Evolutionary conservation across 2,113 vertebrate species (phyloP).

Genomic region (Polypterus bichir): DNA sequence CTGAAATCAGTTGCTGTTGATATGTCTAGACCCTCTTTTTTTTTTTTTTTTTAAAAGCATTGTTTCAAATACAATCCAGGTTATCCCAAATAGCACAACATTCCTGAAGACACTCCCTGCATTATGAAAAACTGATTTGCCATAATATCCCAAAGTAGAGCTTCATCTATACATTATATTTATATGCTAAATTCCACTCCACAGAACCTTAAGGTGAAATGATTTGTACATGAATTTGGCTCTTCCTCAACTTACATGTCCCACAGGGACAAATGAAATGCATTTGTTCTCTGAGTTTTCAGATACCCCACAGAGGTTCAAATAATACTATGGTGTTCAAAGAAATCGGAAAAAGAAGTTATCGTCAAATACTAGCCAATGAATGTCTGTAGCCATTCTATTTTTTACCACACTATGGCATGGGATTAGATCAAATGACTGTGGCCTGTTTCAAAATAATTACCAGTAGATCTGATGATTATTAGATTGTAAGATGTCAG

Average conservation of each 20-base stretch:
- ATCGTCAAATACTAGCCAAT: slow-evolving; percentile 15
- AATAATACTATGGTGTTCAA: slow-evolving; percentile 42
- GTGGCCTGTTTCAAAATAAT: slow-evolving; percentile 54
- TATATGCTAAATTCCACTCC: slow-evolving; percentile 6
- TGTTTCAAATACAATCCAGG: too few relatives aligned
- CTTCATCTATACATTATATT: slow-evolving; percentile 26
- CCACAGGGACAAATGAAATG: slow-evolving; percentile 78
- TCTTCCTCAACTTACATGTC: slow-evolving; percentile 47
- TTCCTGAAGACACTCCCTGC: too few relatives aligned
- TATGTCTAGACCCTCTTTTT: too few relatives aligned
- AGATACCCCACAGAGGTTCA: slow-evolving; percentile 36
- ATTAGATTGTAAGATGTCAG: slow-evolving; percentile 29
- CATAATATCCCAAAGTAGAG: slow-evolving; percentile 6
- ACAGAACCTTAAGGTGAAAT: slow-evolving; percentile 33
- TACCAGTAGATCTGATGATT: slow-evolving; percentile 35
- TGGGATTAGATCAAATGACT: slow-evolving; percentile 36
- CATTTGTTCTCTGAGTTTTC: slow-evolving; percentile 24
- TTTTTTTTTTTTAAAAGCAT: too few relatives aligned
- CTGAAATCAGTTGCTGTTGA: too few relatives aligned
- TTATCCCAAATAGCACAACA: too few relatives aligned
- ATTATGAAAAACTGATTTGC: too few relatives aligned
- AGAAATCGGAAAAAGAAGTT: slow-evolving; percentile 11
- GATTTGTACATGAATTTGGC: slow-evolving; percentile 29
- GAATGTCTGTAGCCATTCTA: slow-evolving; percentile 36
- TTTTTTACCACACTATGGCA: slow-evolving; percentile 53